phyloP scores from a whole-genome alignment of 2,797 vertebrate genomes.

The Pelodytes ibericus region DNA sequence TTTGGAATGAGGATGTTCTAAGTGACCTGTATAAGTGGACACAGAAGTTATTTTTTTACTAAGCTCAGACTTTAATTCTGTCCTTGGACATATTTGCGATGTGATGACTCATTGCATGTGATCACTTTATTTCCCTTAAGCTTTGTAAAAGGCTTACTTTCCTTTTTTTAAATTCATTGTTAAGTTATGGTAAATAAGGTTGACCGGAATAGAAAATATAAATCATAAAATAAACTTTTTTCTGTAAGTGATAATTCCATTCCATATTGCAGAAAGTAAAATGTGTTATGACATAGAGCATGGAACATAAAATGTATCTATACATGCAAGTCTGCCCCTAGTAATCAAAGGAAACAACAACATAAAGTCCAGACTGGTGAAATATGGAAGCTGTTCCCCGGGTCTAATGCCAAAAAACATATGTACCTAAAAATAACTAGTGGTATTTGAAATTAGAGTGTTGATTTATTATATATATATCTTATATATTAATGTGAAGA shows the following conservation, averaged over 20 bases:
- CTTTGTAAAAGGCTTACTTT: constrained; percentile 11
- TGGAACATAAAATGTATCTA: too few relatives aligned
- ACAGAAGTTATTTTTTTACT: neutral
- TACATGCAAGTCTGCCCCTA: too few relatives aligned
- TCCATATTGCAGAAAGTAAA: neutral
- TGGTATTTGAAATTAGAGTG: too few relatives aligned
- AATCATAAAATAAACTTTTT: constrained; percentile 15
- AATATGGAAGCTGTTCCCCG: too few relatives aligned
- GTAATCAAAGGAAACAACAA: too few relatives aligned
- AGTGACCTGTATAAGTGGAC: too few relatives aligned
- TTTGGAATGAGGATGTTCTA: too few relatives aligned
- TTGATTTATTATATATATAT: too few relatives aligned
- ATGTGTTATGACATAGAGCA: neutral
- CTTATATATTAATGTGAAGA: too few relatives aligned
- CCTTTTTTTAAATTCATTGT: neutral
- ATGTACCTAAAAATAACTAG: too few relatives aligned
- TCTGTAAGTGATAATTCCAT: neutral
- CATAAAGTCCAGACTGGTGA: too few relatives aligned
- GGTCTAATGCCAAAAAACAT: too few relatives aligned
- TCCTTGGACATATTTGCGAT: neutral
- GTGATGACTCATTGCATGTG: constrained; percentile 24
- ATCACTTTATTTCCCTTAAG: constrained; percentile 27
- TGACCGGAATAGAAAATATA: constrained; percentile 2
- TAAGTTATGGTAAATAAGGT: constrained; percentile 3
- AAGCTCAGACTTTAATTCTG: neutral